These are phyloP conservation scores for Recurvirostra avosetta DNA, from an alignment of 2,113 vertebrate genomes.

Conservation along the genomic window DNA sequence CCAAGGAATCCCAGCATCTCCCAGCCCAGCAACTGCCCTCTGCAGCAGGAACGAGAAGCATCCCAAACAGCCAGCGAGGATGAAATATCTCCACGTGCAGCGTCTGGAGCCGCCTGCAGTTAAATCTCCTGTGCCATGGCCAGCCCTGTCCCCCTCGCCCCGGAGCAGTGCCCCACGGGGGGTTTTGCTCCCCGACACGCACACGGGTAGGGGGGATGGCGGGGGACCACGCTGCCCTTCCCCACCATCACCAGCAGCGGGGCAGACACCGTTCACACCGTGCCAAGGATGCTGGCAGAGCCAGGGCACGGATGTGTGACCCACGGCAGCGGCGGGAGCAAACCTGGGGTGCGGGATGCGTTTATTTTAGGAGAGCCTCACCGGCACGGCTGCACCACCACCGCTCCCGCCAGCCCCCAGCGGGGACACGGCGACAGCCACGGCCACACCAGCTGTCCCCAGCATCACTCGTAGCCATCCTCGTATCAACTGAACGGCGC, in stretches of 20 bases:
- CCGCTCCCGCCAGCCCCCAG: background rate
- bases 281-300: fast-evolving
- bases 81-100: slow-evolving; percentile 13
- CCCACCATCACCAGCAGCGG: background rate
- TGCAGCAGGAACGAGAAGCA: slow-evolving; percentile 63
- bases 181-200: fast-evolving
- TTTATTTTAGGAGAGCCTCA: background rate
- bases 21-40: slow-evolving; percentile 65
- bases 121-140: background rate
- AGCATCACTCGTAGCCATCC: background rate
- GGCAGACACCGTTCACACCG: fast-evolving
- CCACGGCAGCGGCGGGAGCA: fast-evolving
- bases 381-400: fast-evolving
- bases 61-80: slow-evolving; percentile 60
- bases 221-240: background rate
- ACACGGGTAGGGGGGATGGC: fast-evolving
- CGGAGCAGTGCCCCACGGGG: background rate
- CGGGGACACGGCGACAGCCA: background rate
- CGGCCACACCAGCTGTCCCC: background rate
- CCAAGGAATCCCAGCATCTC: slow-evolving; percentile 69
- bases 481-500: background rate
- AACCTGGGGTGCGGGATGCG: fast-evolving
- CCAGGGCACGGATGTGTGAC: fast-evolving
- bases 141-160: background rate
- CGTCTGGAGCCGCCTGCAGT: background rate